phyloP scores from a whole-genome alignment of 2,113 vertebrate genomes.

The Clarias gariepinus region DNA sequence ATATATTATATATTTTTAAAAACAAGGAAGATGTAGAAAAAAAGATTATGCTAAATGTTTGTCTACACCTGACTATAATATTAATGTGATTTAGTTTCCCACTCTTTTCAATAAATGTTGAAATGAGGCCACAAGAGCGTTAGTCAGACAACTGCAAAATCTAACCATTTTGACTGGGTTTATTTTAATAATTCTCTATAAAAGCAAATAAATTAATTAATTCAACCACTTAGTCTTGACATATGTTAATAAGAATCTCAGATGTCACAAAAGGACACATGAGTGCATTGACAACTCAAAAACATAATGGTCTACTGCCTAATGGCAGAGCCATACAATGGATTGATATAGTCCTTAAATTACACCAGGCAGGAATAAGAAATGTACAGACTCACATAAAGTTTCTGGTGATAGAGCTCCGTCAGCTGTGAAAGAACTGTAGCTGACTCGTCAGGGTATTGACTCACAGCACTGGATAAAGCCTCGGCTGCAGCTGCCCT shows the following conservation, averaged over 20 bases:
- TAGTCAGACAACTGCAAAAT: neutral
- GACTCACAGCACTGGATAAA: conserved; percentile 84
- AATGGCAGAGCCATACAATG: neutral
- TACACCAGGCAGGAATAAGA: neutral
- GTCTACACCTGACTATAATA: neutral
- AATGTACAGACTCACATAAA: conserved; percentile 81
- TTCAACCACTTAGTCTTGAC: neutral
- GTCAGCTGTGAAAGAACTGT: conserved; percentile 85
- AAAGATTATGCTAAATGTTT: neutral
- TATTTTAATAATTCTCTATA: neutral
- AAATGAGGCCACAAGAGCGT: no score
- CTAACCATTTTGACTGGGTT: neutral
- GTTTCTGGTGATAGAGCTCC: conserved; percentile 93
- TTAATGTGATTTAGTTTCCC: neutral
- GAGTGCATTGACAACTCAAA: neutral
- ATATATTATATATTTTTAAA: no score
- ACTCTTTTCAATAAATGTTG: no score
- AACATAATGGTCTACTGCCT: neutral
- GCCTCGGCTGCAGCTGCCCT: conserved; percentile 88
- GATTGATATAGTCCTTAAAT: neutral
- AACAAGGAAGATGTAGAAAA: neutral
- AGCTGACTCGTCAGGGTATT: conserved; percentile 82
- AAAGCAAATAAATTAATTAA: neutral
- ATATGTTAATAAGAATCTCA: neutral
- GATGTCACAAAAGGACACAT: neutral